Evolutionary conservation across 2,888 invertebrate genomes (phyloP).

Genomic region (Drosophila siamana): DNA sequence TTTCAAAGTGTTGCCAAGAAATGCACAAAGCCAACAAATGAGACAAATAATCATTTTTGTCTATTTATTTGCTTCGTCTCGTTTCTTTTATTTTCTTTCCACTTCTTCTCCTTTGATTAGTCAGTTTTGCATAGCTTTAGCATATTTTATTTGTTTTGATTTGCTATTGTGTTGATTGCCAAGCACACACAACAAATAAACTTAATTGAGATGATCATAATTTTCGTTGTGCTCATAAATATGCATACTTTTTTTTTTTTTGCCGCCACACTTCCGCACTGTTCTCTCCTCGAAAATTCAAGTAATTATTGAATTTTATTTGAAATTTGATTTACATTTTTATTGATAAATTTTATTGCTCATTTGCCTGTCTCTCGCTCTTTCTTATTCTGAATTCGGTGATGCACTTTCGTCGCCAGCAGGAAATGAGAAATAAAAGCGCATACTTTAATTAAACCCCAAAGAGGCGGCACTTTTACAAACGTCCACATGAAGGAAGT

Average conservation of each 20-base stretch:
- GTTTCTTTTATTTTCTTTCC: conserved; percentile 4
- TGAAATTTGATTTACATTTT: conserved; percentile 49
- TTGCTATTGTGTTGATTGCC: conserved; percentile 23
- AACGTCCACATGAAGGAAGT: conserved; percentile 9
- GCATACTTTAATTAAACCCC: conserved; percentile 66
- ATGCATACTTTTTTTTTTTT: conserved; percentile 41
- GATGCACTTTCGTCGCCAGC: conserved; percentile 50
- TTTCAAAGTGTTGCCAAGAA: conserved; percentile 37
- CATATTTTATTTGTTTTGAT: conserved; percentile 50
- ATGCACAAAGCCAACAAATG: conserved; percentile 7
- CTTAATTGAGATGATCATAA: conserved; percentile 49
- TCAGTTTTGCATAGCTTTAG: conserved; percentile 42
- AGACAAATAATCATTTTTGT: not conserved
- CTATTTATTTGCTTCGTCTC: not conserved
- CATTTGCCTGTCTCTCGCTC: conserved; percentile 9
- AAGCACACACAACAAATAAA: conserved; percentile 30
- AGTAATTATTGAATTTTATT: conserved; percentile 33
- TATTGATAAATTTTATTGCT: conserved; percentile 27
- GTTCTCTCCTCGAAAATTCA: conserved; percentile 6
- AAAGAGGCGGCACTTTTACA: conserved; percentile 39
- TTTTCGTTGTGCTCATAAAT: conserved; percentile 28
- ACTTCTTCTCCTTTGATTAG: conserved; percentile 30
- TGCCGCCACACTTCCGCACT: conserved; percentile 27
- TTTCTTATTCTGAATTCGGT: not conserved
- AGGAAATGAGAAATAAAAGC: conserved; percentile 71